A percentile compares a stretch with the other conserved stretches of the same genome.
phyloP scores from a whole-genome alignment of 2,888 invertebrate genomes.

The Apotomis capreana region DNA sequence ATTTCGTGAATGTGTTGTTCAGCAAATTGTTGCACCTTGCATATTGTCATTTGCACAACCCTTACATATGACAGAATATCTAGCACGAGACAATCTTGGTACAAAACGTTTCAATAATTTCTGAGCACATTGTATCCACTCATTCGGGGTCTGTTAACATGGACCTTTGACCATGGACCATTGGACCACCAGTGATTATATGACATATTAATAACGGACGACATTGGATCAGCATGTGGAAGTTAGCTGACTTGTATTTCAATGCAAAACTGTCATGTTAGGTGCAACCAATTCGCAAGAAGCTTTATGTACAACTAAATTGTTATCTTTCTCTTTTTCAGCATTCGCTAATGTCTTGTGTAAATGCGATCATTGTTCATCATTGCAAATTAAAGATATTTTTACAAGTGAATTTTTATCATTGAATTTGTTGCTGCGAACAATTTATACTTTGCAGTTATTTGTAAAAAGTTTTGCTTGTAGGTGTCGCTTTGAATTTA shows the following conservation, averaged over 20 bases:
- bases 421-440: slow-evolving; percentile 63
- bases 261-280: slow-evolving; percentile 53
- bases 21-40: slow-evolving; percentile 68
- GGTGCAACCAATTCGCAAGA: slow-evolving; percentile 51
- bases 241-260: slow-evolving; percentile 53
- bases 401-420: slow-evolving; percentile 58
- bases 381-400: slow-evolving; percentile 60
- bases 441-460: slow-evolving; percentile 52
- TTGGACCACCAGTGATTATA: neutral
- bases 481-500: slow-evolving; percentile 51
- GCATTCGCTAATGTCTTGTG: slow-evolving; percentile 76
- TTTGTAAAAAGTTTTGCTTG: slow-evolving; percentile 63
- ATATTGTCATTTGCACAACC: slow-evolving; percentile 54
- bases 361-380: slow-evolving; percentile 69
- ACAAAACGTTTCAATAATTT: neutral
- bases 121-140: neutral
- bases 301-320: slow-evolving; percentile 62
- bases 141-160: neutral
- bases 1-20: slow-evolving; percentile 57
- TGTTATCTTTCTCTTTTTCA: slow-evolving; percentile 73
- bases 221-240: neutral
- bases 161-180: neutral
- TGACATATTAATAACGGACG: neutral
- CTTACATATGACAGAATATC: neutral
- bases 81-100: neutral